Evolutionary conservation across 1,140 invertebrate species (phyloP), one percentile per base, ranked within the genome.

Genomic region (Drosophila sucinea): DNA sequence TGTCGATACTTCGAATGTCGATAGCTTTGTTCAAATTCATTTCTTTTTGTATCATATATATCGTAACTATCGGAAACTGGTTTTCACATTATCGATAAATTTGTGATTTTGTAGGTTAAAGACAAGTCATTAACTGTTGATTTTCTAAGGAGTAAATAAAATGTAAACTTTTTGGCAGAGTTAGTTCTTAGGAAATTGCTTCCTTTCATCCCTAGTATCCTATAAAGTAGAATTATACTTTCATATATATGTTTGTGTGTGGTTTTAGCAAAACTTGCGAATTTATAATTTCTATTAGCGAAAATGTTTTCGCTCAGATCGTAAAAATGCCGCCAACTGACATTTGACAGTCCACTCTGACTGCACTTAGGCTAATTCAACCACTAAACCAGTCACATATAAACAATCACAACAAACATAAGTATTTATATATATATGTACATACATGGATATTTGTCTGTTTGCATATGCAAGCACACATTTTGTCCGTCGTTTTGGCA

Each of bases 341-440:
- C 60, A 58, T 63, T 82, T 74, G 70, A 58, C 56, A 58, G 17
- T 58, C 30, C 56, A 58, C 56, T 58, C 67, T 75, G 68, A 84
- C 77, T 81, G 77, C 84, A 87, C 84, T 87, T 87, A 78, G 84
- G 79, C 84, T 87, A 87, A 87, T 87, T 87, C 77, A 84, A 87
- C 84, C 84, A 72, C 83, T 70, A 86, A 81, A 76, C 70, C 63
- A 77, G 17, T 60, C 23, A 47, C 17, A 64, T 64, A 69, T 17
- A 67, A n/a, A n/a, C n/a, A n/a, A n/a, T n/a, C n/a, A n/a, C n/a
- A 33, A 60, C 57, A 71, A n/a, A 76, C 33, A 70, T 58, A 76
- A 57, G 63, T 27, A 68, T 61, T 65, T 40, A 71, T 67, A 70
- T 33, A 41, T n/a, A 56, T 51, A 64, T 47, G n/a, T 63, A 66